Evolutionary conservation across 2,113 vertebrate genomes (phyloP), one percentile per base, ranked within the genome.

Genomic region (Cygnus buccinator): DNA sequence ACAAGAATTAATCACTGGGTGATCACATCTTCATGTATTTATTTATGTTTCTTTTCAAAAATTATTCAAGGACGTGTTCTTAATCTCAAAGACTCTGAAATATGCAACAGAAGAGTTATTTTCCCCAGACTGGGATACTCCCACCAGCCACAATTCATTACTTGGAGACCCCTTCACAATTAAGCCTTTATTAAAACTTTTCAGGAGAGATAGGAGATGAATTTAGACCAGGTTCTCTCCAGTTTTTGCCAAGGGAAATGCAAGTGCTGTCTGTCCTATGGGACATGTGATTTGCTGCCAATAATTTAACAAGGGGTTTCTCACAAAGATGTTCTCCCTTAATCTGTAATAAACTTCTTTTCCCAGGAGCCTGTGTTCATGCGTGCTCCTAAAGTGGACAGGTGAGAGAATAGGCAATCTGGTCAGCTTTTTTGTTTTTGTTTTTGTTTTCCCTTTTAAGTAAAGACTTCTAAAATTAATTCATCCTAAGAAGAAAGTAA

Each of bases 141-240:
- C 88, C 39, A 81, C 35, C 23, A 81, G 55, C 46, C 66, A 66
- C 54, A 54, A 68, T 31, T 37, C 1, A 3, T 66, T 65, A 73
- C 70, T 66, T 62, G 58, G 63, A 92, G 94, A 57, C 25, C 3
- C 21, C 55, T 79, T 86, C 35, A 76, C 70, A 92, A 79, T 94
- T 95, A 89, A 84, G 37, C 11, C 54, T 73, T 89, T 82, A 93
- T 96, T 87, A 92, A 92, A 92, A 78, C 28, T 85, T 93, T 50
- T 50, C 71, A 72, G 70, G 62, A 68, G 84, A 91, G 87, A 91
- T 50, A 84, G 28, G 28, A 84, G 80, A 68, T 84, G 89, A 66
- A 92, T 54, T 70, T 89, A 84, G 54, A 87, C 11, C 26, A 61
- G 12, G 16, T 46, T 92, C 33, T 39, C 50, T 90, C 39, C 48